Base-by-base conservation (phyloP, 2,888 invertebrate genomes). In the Terebella lapidaria region DNA sequence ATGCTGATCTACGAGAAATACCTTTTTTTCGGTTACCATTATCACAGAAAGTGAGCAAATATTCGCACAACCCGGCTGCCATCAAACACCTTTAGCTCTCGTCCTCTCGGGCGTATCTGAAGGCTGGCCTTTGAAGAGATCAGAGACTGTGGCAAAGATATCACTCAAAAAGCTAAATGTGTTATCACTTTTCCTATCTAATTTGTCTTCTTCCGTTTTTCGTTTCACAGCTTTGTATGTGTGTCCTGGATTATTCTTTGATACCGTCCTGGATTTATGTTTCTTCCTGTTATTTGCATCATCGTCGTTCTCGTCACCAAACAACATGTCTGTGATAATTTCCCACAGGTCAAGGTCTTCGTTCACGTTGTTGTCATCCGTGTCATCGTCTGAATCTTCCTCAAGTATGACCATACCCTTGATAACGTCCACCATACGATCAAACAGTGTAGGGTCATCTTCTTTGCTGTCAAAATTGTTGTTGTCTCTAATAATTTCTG, bases 391-490 rank as follows among this genome's bases (percentile, higher is more conserved):
- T 20, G 51, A 35, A 4, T 25, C 42, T n/a, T 57, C 53, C 42
- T 42, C 28, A 27, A 26, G 18, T n/a, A 35, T 24, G 54, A 20
- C 24, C 60, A 55, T 27, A 26, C 24, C 22, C 55, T 42, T 53
- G 57, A 63, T 20, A 51, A 60, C 22, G 15, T 5, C 10, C 58
- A 30, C 65, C 72, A 65, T 71, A 71, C 35, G 57, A 60, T 56
- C 71, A 70, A 61, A 63, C 64, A 59, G 69, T 68, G 15, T 67
- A 60, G 28, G 70, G 72, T 65, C 67, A 26, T 58, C 60, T 49
- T 67, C 67, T 3, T 61, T 35, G 51, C n/a, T 49, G 26, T 24
- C 51, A n/a, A n/a, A n/a, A n/a, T n/a, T n/a, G n/a, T n/a, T n/a
- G n/a, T n/a, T n/a, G n/a, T n/a, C n/a, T n/a, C n/a, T n/a, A n/a